phyloP scores from a whole-genome alignment of 2,797 vertebrate species.

The Yasuhikotakia modesta region DNA sequence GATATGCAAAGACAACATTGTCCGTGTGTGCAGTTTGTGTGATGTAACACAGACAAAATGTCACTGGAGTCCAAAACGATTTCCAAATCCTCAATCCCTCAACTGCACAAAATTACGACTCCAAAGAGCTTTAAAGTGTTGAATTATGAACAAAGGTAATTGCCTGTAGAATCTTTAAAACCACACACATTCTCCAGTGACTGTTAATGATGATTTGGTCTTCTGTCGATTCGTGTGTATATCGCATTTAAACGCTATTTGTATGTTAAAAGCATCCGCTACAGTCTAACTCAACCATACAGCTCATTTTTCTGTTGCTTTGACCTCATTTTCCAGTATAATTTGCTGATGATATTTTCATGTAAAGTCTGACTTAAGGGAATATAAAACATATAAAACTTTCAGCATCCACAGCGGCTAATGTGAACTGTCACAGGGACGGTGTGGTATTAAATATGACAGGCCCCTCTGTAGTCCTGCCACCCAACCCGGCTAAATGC shows the following conservation, averaged over 20 bases:
- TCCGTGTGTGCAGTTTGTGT: neutral
- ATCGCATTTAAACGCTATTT: conserved; percentile 5
- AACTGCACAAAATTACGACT: conserved; percentile 11
- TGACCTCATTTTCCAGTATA: conserved; percentile 57
- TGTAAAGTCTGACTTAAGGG: conserved; percentile 49
- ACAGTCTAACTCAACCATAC: conserved; percentile 24
- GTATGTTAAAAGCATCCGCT: conserved; percentile 32
- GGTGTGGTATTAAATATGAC: conserved; percentile 50
- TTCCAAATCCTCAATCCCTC: neutral
- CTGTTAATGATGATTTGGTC: conserved; percentile 23
- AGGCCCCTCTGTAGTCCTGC: conserved; percentile 50
- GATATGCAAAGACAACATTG: neutral
- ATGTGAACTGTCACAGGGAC: conserved; percentile 54
- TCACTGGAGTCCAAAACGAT: conserved; percentile 5
- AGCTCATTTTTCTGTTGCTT: conserved; percentile 21
- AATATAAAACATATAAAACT: conserved; percentile 49
- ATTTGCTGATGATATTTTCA: conserved; percentile 52
- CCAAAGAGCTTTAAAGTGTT: conserved; percentile 26
- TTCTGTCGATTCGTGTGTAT: conserved; percentile 19
- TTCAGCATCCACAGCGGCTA: conserved; percentile 54
- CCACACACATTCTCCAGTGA: conserved; percentile 1
- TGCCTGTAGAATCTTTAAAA: conserved; percentile 14
- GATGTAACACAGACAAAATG: neutral
- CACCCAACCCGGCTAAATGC: conserved; percentile 55
- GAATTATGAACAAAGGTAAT: conserved; percentile 44